Evolutionary conservation across 2,797 vertebrate species (phyloP), one percentile per base, ranked within the genome.

Genomic region (Salarias fasciatus): DNA sequence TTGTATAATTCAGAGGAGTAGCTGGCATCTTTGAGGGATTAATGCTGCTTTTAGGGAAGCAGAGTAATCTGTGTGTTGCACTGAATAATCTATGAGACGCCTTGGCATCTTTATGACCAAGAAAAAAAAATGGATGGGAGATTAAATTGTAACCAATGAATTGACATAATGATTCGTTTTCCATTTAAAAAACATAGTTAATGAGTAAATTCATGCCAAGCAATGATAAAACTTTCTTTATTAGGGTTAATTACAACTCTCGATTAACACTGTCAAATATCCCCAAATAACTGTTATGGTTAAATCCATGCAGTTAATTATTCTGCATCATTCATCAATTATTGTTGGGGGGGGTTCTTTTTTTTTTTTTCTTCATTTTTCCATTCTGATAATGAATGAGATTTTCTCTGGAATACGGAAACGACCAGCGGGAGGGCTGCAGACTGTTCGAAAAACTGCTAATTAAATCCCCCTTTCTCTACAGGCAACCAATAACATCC

Each of bases 391-490:
- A 82, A 83, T 81, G 56, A 86, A 72, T 65, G 18, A 53, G 50
- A 48, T 64, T 76, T 82, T 56, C 38, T 68, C 35, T 49, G 24
- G 37, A 60, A 60, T 8, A 52, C 69, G 64, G 79, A 61, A 24
- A 28, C 2, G 12, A 71, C 49, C 76, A 64, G 75, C 47, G 54
- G 71, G 78, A 40, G 51, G 46, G 52, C 46, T 7, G 2, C 63
- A 60, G 41, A 63, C 61, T 72, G 43, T 56, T 80, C 11, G 54
- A 2, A 73, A 81, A 61, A 15, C 38, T 69, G 63, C 40, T 77
- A 72, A 82, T 88, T 78, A 82, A 72, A 78, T 75, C 54, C 33
- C 40, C 30, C 9, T 9, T 9, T 72, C 62, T 14, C 69, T 64
- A 55, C 38, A 57, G 70, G 50, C 66, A 65, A 38, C 69, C 79